phyloP scores from a whole-genome alignment of 2,113 vertebrate genomes.

The Macroglossus sobrinus region DNA sequence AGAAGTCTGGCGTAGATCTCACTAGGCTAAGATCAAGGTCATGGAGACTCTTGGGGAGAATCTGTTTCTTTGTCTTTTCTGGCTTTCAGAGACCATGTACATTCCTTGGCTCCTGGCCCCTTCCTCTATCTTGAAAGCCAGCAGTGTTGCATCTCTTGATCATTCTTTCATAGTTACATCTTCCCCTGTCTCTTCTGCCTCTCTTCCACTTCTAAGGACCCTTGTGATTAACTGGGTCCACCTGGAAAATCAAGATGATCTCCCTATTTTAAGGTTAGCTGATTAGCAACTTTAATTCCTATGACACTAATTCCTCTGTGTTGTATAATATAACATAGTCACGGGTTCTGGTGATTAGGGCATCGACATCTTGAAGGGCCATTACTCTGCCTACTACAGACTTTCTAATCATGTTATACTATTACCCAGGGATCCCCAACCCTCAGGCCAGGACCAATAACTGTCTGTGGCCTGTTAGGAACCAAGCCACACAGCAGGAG shows the following conservation, averaged over 20 bases:
- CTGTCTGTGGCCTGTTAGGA: background rate
- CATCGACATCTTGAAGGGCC: background rate
- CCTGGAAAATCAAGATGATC: background rate
- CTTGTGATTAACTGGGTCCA: background rate
- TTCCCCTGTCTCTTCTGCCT: background rate
- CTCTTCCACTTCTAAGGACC: background rate
- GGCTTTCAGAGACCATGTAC: background rate
- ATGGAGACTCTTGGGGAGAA: background rate
- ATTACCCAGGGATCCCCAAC: background rate
- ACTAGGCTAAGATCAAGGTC: background rate
- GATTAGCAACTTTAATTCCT: background rate
- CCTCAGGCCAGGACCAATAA: too few relatives aligned
- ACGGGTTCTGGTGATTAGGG: background rate
- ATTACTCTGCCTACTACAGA: background rate
- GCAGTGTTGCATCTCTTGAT: background rate
- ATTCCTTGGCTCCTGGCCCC: background rate
- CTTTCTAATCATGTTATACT: background rate
- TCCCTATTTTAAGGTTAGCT: background rate
- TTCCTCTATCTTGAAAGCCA: background rate
- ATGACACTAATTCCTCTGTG: background rate
- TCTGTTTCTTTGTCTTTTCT: background rate
- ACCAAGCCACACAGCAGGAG: too few relatives aligned
- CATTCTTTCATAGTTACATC: background rate
- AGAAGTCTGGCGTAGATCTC: background rate
- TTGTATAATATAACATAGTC: background rate